Conservation (phyloP, 2,113 vertebrate genomes). For the Rhinolophus ferrumequinum region DNA sequence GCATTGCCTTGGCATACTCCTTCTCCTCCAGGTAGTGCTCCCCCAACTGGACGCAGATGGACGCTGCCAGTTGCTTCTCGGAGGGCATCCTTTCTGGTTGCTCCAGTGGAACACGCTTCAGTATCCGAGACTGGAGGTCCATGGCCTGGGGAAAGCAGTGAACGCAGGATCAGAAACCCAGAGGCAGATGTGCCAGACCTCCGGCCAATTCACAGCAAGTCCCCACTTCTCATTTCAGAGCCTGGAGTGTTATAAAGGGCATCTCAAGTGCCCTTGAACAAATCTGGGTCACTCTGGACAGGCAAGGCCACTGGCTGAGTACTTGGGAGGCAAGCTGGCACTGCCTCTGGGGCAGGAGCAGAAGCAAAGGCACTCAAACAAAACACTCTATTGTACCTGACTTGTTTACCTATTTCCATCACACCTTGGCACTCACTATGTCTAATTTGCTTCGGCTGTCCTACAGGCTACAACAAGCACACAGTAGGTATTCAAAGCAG, state of each 20-base stretch:
- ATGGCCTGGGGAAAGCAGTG: slow-evolving; percentile 70
- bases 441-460: not conserved
- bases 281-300: not conserved
- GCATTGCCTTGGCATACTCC: slow-evolving; percentile 61
- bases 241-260: not conserved
- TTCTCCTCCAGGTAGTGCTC: slow-evolving; percentile 73
- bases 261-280: not conserved
- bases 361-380: not conserved
- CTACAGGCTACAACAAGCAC: not conserved
- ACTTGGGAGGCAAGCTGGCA: not conserved
- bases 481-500: not conserved
- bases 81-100: slow-evolving; percentile 78
- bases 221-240: not conserved
- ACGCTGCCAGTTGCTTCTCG: slow-evolving; percentile 79
- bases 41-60: slow-evolving; percentile 81
- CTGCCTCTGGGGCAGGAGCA: not conserved
- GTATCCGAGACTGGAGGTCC: slow-evolving; percentile 81
- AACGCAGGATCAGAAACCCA: not conserved
- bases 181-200: not conserved
- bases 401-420: not conserved
- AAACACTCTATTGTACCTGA: not conserved
- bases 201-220: not conserved
- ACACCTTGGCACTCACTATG: not conserved
- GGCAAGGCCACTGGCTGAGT: not conserved
- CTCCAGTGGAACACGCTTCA: slow-evolving; percentile 75